Base-by-base conservation (phyloP, 2,888 invertebrate species). In the Drosophila meridiana region DNA sequence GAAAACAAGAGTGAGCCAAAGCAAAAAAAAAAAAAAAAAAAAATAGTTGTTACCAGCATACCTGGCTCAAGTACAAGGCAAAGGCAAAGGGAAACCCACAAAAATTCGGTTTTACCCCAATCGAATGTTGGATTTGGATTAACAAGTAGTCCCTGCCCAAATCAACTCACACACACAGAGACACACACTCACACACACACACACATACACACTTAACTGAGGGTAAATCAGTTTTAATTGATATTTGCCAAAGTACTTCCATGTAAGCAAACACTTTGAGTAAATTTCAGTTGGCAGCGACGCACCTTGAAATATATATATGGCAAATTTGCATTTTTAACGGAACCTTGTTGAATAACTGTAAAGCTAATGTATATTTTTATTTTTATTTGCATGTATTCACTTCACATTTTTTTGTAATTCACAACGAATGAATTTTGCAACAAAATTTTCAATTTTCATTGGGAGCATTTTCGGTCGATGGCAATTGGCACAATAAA, bases 181-280 rank as follows among this genome's bases (percentile, higher is more conserved):
- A 4, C 42, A 43, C 28, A 36, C 28, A 34, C 14, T 28, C 59
- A 45, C 53, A 68, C 34, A 42, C 45, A 48, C 28, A 47, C n/a
- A 45, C 30, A 38, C 30, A 50, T 13, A 34, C 6, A 56, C n/a
- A 42, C 9, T 32, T 30, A 55, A 62, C 71, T 69, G 59, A 45
- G 76, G 65, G 87, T 78, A 83, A 89, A 88, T 78, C 87, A 83
- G 87, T 87, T 87, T 87, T 87, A 87, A 87, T 87, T 87, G 87
- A 87, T 87, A 87, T 87, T 87, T 87, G 77, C 87, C 88, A 87
- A 87, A 89, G 87, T 87, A 69, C 87, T 78, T 81, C 56, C 71
- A 78, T 87, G 86, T 80, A 80, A 77, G 85, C 82, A 86, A 86
- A 89, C 86, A 87, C 86, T 87, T 84, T 82, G 72, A 71, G 80